These are phyloP conservation scores for Eumerus sabulonum DNA, from an alignment of 2,888 invertebrate species.

Conservation along the genomic window DNA sequence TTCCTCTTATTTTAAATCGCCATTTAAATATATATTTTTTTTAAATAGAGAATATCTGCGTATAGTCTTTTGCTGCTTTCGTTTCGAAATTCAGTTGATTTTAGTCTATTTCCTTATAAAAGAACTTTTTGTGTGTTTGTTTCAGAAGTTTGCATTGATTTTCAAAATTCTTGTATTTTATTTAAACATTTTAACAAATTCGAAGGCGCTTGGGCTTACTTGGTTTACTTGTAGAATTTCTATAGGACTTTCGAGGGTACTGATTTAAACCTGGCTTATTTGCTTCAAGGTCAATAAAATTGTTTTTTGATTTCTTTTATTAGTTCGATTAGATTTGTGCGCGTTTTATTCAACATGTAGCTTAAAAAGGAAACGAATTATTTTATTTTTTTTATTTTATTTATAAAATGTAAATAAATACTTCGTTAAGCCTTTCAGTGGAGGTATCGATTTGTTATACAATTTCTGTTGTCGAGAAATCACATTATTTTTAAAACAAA, in stretches of 20 bases:
- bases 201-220: slow-evolving; percentile 64
- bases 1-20: too few relatives aligned
- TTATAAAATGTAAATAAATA: slow-evolving; percentile 54
- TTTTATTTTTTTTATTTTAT: slow-evolving; percentile 1
- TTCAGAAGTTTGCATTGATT: slow-evolving; percentile 4
- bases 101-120: slow-evolving; percentile 1
- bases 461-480: slow-evolving; percentile 21
- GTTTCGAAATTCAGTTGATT: slow-evolving; percentile 25
- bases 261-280: neutral
- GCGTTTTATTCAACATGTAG: slow-evolving; percentile 39
- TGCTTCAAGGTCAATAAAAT: slow-evolving; percentile 8
- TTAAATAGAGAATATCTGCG: slow-evolving; percentile 1
- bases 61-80: slow-evolving; percentile 12
- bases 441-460: slow-evolving; percentile 47
- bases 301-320: slow-evolving; percentile 23
- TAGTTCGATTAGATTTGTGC: slow-evolving; percentile 49
- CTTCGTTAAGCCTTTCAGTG: slow-evolving; percentile 48
- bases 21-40: too few relatives aligned
- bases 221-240: slow-evolving; percentile 6
- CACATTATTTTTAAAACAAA: slow-evolving; percentile 42
- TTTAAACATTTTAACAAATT: slow-evolving; percentile 40
- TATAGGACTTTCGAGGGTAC: slow-evolving; percentile 6
- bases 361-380: slow-evolving; percentile 32
- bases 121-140: slow-evolving; percentile 4
- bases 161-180: slow-evolving; percentile 8